These are phyloP conservation scores for Thysanoteuthis rhombus DNA, from an alignment of 2,888 invertebrate species.

Conservation along the genomic window DNA sequence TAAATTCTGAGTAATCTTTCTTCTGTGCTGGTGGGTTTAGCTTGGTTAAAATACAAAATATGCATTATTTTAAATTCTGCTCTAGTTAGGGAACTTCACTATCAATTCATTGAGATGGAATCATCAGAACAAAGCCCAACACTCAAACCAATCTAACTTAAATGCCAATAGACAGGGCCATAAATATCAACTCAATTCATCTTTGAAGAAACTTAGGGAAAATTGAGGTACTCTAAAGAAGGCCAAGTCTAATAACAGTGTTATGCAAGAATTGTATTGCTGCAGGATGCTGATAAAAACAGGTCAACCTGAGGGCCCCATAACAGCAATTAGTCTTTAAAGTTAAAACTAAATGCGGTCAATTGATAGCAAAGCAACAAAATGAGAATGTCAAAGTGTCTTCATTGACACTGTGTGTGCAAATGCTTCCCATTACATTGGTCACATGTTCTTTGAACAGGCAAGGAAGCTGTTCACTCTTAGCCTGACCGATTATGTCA, in stretches of 20 bases:
- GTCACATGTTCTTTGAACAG: not conserved
- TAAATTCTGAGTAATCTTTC: too few species aligned
- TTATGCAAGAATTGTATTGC: constrained; percentile 12
- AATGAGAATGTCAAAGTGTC: not conserved
- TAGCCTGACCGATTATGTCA: not conserved
- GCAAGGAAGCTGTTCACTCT: not conserved
- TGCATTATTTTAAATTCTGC: not conserved
- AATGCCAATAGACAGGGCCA: not conserved
- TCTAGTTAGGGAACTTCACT: not conserved
- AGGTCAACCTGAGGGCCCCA: not conserved
- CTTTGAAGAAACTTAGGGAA: not conserved
- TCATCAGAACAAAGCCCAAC: not conserved
- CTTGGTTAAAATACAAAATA: not conserved
- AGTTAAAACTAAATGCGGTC: constrained; percentile 12
- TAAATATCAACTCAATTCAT: not conserved
- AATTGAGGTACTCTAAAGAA: not conserved
- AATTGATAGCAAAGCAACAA: not conserved
- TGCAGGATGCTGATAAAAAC: not conserved
- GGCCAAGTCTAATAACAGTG: not conserved
- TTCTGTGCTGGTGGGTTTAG: too few species aligned
- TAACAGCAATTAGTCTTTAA: not conserved
- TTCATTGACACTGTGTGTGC: not conserved
- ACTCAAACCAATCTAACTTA: not conserved
- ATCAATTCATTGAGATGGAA: not conserved
- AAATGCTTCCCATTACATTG: not conserved